A percentile compares a stretch with the other conserved stretches of the same genome.
phyloP scores from a whole-genome alignment of 1,140 invertebrate species.

The Venustaconcha ellipsiformis region DNA sequence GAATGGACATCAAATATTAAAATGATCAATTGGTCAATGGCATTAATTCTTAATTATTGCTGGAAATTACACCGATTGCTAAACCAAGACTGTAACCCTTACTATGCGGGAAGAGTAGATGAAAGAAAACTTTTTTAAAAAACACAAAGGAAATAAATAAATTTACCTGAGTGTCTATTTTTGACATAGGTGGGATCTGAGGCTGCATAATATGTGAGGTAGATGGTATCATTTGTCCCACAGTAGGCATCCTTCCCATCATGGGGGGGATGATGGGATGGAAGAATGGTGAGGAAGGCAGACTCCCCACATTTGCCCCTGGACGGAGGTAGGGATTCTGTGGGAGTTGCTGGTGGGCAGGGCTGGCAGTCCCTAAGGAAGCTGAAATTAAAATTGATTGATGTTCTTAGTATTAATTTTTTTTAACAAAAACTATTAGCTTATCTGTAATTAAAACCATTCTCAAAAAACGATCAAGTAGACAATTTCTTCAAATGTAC shows the following conservation, averaged over 20 bases:
- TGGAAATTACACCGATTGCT: no score
- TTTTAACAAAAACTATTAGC: no score
- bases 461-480: no score
- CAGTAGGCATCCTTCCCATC: conserved; percentile 40
- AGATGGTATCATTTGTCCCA: conserved; percentile 35
- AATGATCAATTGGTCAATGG: no score
- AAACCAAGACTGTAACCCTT: no score
- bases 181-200: conserved; percentile 32
- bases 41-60: no score
- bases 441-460: no score
- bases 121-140: not conserved
- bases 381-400: conserved; percentile 58
- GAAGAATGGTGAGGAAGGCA: conserved; percentile 70
- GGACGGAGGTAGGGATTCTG: conserved; percentile 77
- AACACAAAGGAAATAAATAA: not conserved
- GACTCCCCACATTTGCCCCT: conserved; percentile 33
- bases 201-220: conserved; percentile 41
- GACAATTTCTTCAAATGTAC: no score
- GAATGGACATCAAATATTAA: no score
- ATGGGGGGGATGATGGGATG: conserved; percentile 58
- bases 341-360: conserved; percentile 78
- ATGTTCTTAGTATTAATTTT: no score
- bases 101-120: not conserved
- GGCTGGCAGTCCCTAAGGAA: conserved; percentile 75
- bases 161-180: conserved; percentile 57